These are phyloP conservation scores for Branchellion lobata DNA, from an alignment of 2,888 invertebrate genomes.

Conservation along the genomic window DNA sequence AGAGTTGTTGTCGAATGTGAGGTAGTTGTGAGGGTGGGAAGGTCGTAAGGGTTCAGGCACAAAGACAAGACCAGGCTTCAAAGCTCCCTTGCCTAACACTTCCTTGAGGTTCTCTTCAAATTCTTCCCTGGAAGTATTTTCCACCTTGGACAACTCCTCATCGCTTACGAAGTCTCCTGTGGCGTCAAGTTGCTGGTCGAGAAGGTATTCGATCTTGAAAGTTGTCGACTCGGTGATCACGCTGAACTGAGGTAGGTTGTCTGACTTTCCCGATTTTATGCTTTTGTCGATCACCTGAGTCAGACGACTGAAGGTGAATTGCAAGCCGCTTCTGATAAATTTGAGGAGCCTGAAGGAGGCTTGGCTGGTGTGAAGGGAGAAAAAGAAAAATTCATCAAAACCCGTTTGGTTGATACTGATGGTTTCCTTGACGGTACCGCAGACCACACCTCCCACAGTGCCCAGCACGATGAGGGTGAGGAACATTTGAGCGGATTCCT, in stretches of 20 bases:
- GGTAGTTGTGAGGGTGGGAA: neutral
- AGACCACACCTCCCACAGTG: neutral
- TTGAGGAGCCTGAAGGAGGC: neutral
- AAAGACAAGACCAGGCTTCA: neutral
- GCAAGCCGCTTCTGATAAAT: no score
- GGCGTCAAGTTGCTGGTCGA: neutral
- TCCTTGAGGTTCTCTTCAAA: neutral
- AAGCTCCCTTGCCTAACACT: neutral
- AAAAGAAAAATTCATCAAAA: conserved; percentile 26
- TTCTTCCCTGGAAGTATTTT: no score
- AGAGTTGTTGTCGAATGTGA: conserved; percentile 6
- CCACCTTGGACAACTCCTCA: neutral
- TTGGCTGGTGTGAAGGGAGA: neutral
- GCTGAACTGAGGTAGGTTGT: neutral
- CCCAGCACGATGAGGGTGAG: neutral
- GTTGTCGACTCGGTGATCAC: neutral
- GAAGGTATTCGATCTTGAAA: neutral
- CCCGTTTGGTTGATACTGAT: neutral
- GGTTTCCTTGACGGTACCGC: neutral
- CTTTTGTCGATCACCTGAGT: neutral
- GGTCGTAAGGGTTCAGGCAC: neutral
- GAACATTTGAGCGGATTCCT: neutral
- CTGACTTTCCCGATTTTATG: neutral
- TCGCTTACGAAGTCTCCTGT: neutral
- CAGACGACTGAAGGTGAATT: neutral